phyloP scores from a whole-genome alignment of 2,113 vertebrate genomes.

The Xenopus tropicalis region UCB_Xtro_10.0 CM004443.2:135061001-135061500 shows the following conservation, averaged over 20 bases:
- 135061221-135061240: background rate
- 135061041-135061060: no score
- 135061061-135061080: no score
- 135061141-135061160: no score
- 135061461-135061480: constrained; percentile 8
- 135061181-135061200: no score
- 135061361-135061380: constrained; percentile 20
- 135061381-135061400: constrained; percentile 24
- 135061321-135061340: constrained; percentile 27
- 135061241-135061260: background rate
- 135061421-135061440: background rate
- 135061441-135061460: constrained; percentile 8
- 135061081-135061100: no score
- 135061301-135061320: background rate
- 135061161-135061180: no score
- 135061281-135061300: constrained; percentile 9
- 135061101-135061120: no score
- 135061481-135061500: constrained; percentile 32
- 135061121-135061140: no score
- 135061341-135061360: constrained; percentile 24
- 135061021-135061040: no score
- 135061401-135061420: constrained; percentile 39
- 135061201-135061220: no score
- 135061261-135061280: constrained; percentile 25
- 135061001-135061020: no score